Conservation (phyloP, 2,797 vertebrate species). For the Tangara arthus region DNA sequence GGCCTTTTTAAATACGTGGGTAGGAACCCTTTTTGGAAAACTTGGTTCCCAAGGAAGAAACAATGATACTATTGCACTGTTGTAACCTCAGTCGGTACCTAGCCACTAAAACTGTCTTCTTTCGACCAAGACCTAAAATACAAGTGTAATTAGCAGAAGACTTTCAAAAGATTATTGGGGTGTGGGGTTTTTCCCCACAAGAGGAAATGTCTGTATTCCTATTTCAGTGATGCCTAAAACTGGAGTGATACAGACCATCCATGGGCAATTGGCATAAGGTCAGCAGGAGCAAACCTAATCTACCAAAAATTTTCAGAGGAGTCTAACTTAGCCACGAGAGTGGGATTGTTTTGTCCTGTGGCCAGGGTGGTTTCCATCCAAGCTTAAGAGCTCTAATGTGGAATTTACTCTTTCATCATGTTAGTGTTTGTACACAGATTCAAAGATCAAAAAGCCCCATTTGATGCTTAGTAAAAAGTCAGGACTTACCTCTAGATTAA, state of each 20-base stretch:
- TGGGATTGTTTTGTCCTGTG: not conserved
- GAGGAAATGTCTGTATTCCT: not conserved
- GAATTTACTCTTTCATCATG: not conserved
- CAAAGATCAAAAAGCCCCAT: not conserved
- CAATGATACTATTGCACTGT: not conserved
- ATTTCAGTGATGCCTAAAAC: not conserved
- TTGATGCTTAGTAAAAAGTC: not conserved
- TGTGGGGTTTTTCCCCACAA: rapidly evolving
- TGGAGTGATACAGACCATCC: not conserved
- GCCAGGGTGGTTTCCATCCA: not conserved
- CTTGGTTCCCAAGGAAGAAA: not conserved
- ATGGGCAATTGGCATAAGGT: not conserved
- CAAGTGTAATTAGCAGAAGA: not conserved
- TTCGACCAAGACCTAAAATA: not conserved
- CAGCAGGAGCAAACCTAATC: not conserved
- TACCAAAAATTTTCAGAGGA: not conserved
- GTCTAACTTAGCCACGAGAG: not conserved
- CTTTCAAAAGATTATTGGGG: not conserved
- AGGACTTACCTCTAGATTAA: not conserved
- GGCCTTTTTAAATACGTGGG: not conserved
- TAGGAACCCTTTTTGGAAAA: not conserved
- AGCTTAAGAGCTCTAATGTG: not conserved
- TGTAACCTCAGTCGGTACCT: not conserved
- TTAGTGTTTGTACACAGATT: not conserved
- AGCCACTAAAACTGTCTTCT: not conserved